Conservation (phyloP, 23 tunicate genomes). For the Halocynthia roretzi region DNA sequence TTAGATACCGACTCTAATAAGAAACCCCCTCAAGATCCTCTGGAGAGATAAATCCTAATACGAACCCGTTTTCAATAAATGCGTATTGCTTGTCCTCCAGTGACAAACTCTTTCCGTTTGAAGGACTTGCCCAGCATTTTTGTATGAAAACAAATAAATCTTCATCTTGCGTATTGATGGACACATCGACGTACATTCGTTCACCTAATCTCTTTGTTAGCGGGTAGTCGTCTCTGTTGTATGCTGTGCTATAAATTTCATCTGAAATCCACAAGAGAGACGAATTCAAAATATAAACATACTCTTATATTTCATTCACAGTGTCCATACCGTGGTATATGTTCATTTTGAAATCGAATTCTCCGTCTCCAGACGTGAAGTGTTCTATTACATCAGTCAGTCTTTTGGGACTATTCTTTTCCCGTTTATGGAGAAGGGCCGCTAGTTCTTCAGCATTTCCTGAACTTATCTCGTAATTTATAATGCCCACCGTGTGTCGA, state of each 20-base stretch:
- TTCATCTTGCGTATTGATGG: constrained; percentile 39
- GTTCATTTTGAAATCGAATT: constrained; percentile 49
- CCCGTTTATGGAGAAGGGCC: constrained; percentile 15
- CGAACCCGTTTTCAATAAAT: constrained; percentile 54
- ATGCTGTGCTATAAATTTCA: not conserved
- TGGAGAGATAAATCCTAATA: no score
- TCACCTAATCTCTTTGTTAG: constrained; percentile 35
- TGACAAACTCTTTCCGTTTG: not conserved
- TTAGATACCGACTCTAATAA: no score
- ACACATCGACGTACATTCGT: constrained; percentile 25
- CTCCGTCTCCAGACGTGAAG: constrained; percentile 55
- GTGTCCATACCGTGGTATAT: constrained; percentile 27
- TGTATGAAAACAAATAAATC: constrained; percentile 31
- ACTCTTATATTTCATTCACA: not conserved
- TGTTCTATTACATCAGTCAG: constrained; percentile 6
- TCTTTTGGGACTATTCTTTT: not conserved
- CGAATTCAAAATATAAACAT: no score
- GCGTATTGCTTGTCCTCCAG: constrained; percentile 12
- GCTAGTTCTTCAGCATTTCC: constrained; percentile 30
- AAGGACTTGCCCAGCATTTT: constrained; percentile 36
- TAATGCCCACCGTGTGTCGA: constrained; percentile 37
- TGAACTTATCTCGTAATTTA: not conserved
- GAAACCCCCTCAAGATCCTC: no score
- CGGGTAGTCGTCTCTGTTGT: constrained; percentile 40
- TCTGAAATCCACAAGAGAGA: constrained; percentile 1